Percentiles rank a stretch among this genome's conserved stretches.
Conservation (phyloP, 2,113 vertebrate species). For the Nothobranchius kuhntae region DNA sequence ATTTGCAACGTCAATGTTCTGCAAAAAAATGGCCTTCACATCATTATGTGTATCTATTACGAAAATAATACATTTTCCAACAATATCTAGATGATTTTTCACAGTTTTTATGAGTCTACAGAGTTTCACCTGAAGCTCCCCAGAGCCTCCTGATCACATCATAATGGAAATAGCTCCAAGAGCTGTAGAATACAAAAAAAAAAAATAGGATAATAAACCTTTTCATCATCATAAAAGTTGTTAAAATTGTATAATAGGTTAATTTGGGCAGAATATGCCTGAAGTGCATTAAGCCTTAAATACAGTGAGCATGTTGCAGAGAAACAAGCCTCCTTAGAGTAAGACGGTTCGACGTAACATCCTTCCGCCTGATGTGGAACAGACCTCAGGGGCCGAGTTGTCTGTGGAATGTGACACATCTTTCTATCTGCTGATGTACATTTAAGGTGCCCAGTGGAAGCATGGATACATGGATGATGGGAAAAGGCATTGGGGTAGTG, state of each 20-base stretch:
- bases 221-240: constrained; percentile 4
- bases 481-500: constrained; percentile 12
- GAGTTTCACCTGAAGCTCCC: not conserved
- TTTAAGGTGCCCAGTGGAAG: constrained; percentile 10
- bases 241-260: not conserved
- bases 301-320: constrained; percentile 1
- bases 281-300: constrained; percentile 2
- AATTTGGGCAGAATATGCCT: not conserved
- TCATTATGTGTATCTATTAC: not conserved
- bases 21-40: not conserved
- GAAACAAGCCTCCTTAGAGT: constrained; percentile 3
- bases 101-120: not conserved
- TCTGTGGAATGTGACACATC: constrained; percentile 20
- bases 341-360: constrained; percentile 39
- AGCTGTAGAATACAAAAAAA: constrained; percentile 7
- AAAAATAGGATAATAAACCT: constrained; percentile 1
- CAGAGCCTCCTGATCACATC: not conserved
- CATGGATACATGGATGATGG: not conserved
- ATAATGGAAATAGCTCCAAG: not conserved
- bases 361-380: constrained; percentile 25
- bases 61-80: not conserved
- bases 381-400: constrained; percentile 34
- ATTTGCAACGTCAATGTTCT: not conserved
- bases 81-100: not conserved
- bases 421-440: constrained; percentile 14